Evolutionary conservation across 2,113 vertebrate genomes (phyloP).

Genomic region (Microtus richardsoni): DNA sequence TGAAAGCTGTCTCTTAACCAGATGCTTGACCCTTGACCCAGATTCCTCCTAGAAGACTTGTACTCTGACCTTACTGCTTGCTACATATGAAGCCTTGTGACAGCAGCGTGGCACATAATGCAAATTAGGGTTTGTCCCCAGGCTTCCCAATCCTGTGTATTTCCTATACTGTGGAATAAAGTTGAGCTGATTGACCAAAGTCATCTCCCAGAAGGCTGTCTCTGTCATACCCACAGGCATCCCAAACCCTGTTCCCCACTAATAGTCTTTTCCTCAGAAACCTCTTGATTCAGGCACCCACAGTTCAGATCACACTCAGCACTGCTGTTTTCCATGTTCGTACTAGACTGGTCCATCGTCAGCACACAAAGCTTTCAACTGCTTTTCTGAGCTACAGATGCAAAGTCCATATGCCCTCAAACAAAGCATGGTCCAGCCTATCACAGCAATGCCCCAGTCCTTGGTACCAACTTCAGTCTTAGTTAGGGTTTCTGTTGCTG

Average conservation of each 20-base stretch:
- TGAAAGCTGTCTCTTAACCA: background rate
- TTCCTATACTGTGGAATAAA: background rate
- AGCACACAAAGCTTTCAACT: no score
- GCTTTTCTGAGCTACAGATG: no score
- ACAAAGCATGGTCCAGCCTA: no score
- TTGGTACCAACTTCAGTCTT: background rate
- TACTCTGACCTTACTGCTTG: background rate
- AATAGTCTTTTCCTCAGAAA: no score
- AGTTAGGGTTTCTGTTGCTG: background rate
- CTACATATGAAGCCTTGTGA: background rate
- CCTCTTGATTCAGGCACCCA: no score
- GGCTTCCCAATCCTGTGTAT: background rate
- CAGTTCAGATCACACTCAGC: no score
- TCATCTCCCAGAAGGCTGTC: background rate
- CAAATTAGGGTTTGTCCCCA: background rate
- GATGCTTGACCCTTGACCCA: background rate
- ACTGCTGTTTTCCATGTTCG: no score
- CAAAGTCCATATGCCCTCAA: no score
- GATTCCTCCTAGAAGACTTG: background rate
- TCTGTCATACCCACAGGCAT: background rate
- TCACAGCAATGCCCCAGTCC: no score
- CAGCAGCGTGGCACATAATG: background rate
- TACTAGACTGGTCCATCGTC: no score
- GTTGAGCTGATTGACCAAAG: background rate
- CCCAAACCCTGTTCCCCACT: background rate